A percentile compares a stretch with the other conserved stretches of the same genome.
These are phyloP conservation scores for Siniperca chuatsi DNA, from an alignment of 2,113 vertebrate genomes.

Conservation along the genomic window DNA sequence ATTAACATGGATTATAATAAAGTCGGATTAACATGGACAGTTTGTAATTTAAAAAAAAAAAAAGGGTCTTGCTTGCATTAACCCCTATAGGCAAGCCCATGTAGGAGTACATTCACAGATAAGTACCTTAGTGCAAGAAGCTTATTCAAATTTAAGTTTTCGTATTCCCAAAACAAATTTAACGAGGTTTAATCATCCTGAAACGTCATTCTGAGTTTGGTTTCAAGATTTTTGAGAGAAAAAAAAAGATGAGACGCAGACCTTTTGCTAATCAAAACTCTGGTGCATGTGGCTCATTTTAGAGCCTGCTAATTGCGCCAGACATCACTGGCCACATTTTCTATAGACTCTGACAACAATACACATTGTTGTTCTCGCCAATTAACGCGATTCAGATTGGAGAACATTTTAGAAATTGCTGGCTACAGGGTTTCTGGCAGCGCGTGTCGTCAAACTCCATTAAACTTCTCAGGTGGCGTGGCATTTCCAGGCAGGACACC, in stretches of 20 bases:
- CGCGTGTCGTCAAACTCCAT: not conserved
- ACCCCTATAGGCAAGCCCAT: not conserved
- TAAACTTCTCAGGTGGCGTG: constrained; percentile 7
- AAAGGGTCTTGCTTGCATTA: not conserved
- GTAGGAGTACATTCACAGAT: not conserved
- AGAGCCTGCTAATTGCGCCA: not conserved
- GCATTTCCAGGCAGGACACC: not conserved
- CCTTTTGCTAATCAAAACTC: not conserved
- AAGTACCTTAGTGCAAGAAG: not conserved
- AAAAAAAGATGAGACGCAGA: not conserved
- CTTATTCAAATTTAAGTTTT: not conserved
- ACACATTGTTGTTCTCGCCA: constrained; percentile 10
- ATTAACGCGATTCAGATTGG: constrained; percentile 8
- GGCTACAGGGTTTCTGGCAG: not conserved
- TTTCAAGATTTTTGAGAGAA: too few species aligned
- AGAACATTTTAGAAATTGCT: not conserved
- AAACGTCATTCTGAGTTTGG: not conserved
- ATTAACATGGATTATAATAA: constrained; percentile 44
- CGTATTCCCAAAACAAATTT: not conserved
- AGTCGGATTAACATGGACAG: constrained; percentile 31
- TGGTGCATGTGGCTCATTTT: not conserved
- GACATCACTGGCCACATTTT: not conserved
- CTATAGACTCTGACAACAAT: not conserved
- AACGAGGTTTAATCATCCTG: too few species aligned
- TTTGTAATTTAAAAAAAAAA: constrained; percentile 10